A percentile compares a stretch with the other conserved stretches of the same genome.
These are phyloP conservation scores for Temnopleurus reevesii DNA, from an alignment of 53 echinoderm and acorn worm species.

Conservation along the genomic window DNA sequence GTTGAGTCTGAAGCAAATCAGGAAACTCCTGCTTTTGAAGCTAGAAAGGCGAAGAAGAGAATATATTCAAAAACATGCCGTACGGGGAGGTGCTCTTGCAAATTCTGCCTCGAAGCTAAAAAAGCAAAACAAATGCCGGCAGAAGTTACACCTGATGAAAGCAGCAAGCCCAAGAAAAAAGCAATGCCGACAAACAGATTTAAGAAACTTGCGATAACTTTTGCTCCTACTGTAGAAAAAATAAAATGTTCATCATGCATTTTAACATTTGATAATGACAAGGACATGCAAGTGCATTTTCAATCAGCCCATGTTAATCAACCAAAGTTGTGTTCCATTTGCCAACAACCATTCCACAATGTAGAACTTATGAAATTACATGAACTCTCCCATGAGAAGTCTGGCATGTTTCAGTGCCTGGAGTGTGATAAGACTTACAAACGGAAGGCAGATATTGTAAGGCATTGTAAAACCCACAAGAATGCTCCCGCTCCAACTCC, in stretches of 20 bases:
- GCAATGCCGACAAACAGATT: conserved; percentile 9
- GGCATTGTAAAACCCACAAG: conserved; percentile 39
- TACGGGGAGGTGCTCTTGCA: conserved; percentile 35
- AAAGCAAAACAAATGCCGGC: neutral
- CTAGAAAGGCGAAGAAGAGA: conserved; percentile 32
- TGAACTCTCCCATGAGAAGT: conserved; percentile 38
- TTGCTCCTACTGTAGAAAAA: conserved; percentile 29
- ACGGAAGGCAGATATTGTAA: conserved; percentile 48
- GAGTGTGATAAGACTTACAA: conserved; percentile 60
- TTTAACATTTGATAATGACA: conserved; percentile 4
- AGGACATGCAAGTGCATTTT: conserved; percentile 41
- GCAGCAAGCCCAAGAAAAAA: conserved; percentile 27
- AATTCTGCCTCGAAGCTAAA: conserved; percentile 21
- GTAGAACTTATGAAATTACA: conserved; percentile 36
- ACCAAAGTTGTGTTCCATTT: conserved; percentile 39
- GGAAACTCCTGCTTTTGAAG: neutral
- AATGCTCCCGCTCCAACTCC: neutral
- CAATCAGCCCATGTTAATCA: conserved; percentile 26
- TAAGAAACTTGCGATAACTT: conserved; percentile 47
- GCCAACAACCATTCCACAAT: conserved; percentile 27
- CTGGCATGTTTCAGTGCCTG: conserved; percentile 45
- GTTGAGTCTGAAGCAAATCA: conserved; percentile 10
- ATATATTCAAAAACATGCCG: conserved; percentile 47
- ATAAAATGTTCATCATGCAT: conserved; percentile 16
- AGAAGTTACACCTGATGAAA: conserved; percentile 17